Evolutionary conservation across 2,888 invertebrate genomes (phyloP).

Genomic region (Hemithea aestivaria): DNA sequence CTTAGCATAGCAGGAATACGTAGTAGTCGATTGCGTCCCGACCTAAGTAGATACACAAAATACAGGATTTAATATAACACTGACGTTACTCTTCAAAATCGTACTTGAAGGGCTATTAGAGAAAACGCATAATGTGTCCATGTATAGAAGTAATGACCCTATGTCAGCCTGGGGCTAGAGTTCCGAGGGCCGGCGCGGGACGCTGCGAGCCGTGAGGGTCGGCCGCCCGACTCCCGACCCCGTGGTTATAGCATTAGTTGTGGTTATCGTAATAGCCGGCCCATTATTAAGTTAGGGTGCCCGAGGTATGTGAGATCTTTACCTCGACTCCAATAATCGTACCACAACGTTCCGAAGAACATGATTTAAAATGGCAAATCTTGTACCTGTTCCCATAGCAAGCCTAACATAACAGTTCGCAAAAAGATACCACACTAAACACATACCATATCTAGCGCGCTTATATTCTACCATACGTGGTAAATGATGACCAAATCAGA

Average conservation of each 20-base stretch:
- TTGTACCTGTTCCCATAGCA: conserved; percentile 8
- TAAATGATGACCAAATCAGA: too few relatives aligned
- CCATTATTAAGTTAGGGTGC: conserved; percentile 2
- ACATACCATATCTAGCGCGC: conserved; percentile 4
- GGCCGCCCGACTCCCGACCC: conserved; percentile 13
- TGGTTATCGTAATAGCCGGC: conserved; percentile 14
- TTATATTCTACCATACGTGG: background rate
- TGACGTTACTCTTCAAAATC: too few relatives aligned
- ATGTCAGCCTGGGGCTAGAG: background rate
- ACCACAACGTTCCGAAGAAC: too few relatives aligned
- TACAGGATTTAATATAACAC: too few relatives aligned
- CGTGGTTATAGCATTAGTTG: conserved; percentile 17
- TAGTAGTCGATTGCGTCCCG: too few relatives aligned
- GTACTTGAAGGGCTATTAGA: too few relatives aligned
- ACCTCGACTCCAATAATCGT: too few relatives aligned
- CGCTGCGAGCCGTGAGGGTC: conserved; percentile 3
- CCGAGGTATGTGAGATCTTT: background rate
- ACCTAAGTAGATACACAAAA: too few relatives aligned
- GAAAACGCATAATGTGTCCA: too few relatives aligned
- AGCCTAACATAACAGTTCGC: conserved; percentile 1
- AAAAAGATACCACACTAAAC: conserved; percentile 8
- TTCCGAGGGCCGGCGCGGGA: conserved; percentile 4
- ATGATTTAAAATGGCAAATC: conserved; percentile 1
- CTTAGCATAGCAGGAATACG: too few relatives aligned
- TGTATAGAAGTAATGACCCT: conserved; percentile 1